Percentiles rank a stretch among this genome's conserved stretches.
Conservation (phyloP, 2,888 invertebrate genomes). For the Therioaphis trifolii region DNA sequence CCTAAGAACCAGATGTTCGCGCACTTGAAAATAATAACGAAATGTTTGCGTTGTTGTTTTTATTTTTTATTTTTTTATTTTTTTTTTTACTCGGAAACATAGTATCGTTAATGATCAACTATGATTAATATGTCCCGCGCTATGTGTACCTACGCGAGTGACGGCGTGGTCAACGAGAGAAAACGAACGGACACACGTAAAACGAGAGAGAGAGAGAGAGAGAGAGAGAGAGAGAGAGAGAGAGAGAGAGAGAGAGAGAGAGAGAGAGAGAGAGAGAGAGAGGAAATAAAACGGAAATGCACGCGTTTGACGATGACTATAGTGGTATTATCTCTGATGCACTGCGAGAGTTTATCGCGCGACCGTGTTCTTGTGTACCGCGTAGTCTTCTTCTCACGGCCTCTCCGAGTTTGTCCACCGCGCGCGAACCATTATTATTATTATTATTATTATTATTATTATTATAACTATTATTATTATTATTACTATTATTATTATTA, state of each 20-base stretch:
- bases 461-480: no score
- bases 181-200: background rate
- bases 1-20: constrained; percentile 15
- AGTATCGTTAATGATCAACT: background rate
- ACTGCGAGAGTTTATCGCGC: no score
- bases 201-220: background rate
- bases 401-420: background rate
- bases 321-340: constrained; percentile 3
- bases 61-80: background rate
- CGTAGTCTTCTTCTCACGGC: constrained; percentile 19
- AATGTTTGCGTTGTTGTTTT: background rate
- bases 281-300: no score
- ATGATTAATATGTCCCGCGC: background rate
- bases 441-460: constrained; percentile 31
- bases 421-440: constrained; percentile 8
- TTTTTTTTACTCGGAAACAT: background rate
- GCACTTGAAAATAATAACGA: background rate
- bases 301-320: constrained; percentile 19
- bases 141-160: no score
- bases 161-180: no score
- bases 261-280: no score
- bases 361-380: background rate
- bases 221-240: no score
- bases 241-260: no score
- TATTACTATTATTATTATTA: no score